Evolutionary conservation across 2,888 invertebrate genomes (phyloP).

Genomic region (Ischnus inquisitorius): DNA sequence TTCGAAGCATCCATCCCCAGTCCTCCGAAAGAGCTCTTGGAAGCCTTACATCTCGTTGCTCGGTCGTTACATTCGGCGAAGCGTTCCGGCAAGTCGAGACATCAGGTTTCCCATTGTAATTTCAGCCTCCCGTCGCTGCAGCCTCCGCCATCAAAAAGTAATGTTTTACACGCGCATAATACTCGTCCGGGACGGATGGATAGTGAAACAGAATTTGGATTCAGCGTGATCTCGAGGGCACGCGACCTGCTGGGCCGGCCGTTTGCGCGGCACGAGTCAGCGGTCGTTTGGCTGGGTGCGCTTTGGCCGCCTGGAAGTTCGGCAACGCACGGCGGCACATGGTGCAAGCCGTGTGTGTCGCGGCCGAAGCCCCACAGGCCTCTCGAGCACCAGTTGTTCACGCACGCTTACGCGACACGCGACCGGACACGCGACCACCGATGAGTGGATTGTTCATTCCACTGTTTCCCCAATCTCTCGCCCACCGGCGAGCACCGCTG

Average conservation of each 20-base stretch:
- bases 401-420: slow-evolving; percentile 82
- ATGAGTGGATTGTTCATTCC: slow-evolving; percentile 85
- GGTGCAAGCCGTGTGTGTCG: slow-evolving; percentile 65
- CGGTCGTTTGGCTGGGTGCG: slow-evolving; percentile 47
- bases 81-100: not conserved
- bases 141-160: slow-evolving; percentile 51
- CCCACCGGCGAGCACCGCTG: slow-evolving; percentile 40
- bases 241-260: slow-evolving; percentile 54
- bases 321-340: slow-evolving; percentile 50
- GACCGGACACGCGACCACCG: slow-evolving; percentile 81
- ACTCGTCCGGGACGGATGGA: slow-evolving; percentile 32
- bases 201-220: slow-evolving; percentile 38
- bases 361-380: slow-evolving; percentile 80
- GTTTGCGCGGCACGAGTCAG: slow-evolving; percentile 59
- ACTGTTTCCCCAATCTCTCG: slow-evolving; percentile 72
- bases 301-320: slow-evolving; percentile 31
- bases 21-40: too few species aligned
- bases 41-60: slow-evolving; percentile 2
- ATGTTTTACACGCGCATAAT: slow-evolving; percentile 47
- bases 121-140: not conserved
- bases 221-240: slow-evolving; percentile 41
- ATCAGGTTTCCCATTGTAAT: slow-evolving; percentile 16
- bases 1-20: not conserved
- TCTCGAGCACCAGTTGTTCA: slow-evolving; percentile 83
- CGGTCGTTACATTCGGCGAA: not conserved